Conservation (phyloP, 2,797 vertebrate species). For the Hylomyscus alleni region DNA sequence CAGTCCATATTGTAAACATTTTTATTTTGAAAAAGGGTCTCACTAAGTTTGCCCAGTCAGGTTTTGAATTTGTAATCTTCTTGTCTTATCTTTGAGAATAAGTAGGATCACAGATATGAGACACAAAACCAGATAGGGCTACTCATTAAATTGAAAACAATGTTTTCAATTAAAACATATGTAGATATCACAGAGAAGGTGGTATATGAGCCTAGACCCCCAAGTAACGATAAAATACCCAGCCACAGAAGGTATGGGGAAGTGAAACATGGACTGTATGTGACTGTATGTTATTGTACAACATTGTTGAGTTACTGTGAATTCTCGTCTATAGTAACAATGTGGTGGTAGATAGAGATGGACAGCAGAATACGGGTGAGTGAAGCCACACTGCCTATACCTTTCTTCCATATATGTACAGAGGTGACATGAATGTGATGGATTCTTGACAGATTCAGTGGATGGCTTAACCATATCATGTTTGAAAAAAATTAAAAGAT, state of each 20-base stretch:
- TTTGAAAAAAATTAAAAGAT: constrained; percentile 8
- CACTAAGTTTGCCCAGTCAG: not conserved
- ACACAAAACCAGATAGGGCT: not conserved
- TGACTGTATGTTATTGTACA: not conserved
- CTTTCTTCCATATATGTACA: not conserved
- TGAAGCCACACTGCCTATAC: not conserved
- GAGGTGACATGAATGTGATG: not conserved
- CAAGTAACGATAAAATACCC: not conserved
- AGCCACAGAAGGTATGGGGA: not conserved
- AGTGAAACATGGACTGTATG: not conserved
- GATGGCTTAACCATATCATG: not conserved
- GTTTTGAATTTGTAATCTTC: not conserved
- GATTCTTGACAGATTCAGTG: not conserved
- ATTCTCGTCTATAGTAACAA: not conserved
- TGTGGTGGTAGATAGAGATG: not conserved
- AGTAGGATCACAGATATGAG: not conserved
- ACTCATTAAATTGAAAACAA: not conserved
- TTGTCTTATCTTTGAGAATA: not conserved
- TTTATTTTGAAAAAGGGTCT: not conserved
- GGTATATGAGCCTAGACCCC: not conserved
- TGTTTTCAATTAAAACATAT: not conserved
- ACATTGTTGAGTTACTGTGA: not conserved
- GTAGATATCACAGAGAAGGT: not conserved
- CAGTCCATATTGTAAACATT: no score
- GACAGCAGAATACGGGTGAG: not conserved